A percentile compares a stretch with the other conserved stretches of the same genome.
Conservation (phyloP, 2,888 invertebrate genomes). For the Eilema depressum region DNA sequence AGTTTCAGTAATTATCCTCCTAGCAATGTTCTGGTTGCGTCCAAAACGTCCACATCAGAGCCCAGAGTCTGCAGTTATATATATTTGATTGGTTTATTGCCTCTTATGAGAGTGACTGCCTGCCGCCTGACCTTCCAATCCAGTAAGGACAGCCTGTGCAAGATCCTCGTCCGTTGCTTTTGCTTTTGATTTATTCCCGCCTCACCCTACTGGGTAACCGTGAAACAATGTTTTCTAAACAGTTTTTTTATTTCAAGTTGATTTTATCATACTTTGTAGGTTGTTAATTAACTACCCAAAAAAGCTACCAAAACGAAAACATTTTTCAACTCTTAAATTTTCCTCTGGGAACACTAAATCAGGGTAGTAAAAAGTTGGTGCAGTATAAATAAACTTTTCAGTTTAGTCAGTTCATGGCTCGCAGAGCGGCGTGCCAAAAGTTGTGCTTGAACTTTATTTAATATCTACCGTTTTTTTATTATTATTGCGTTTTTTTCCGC, state of each 20-base stretch:
- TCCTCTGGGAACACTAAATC: constrained; percentile 44
- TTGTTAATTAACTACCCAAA: background rate
- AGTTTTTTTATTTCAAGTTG: no score
- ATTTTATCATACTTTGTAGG: background rate
- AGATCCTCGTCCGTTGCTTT: background rate
- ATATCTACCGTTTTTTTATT: constrained; percentile 12
- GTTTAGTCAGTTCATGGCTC: constrained; percentile 42
- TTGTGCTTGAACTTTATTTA: constrained; percentile 27
- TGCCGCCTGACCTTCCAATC: background rate
- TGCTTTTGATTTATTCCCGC: no score
- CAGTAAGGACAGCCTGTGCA: background rate
- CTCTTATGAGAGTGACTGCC: background rate
- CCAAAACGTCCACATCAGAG: background rate
- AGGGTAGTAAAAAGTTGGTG: constrained; percentile 43
- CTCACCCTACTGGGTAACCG: no score
- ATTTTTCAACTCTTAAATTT: constrained; percentile 67
- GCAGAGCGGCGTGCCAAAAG: constrained; percentile 32
- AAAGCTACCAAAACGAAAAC: constrained; percentile 5
- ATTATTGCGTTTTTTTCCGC: constrained; percentile 29
- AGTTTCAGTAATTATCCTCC: no score
- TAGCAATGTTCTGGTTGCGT: no score
- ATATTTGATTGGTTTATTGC: background rate
- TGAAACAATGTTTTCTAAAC: no score
- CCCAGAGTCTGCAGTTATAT: background rate
- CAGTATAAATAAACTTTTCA: constrained; percentile 41